Conservation (phyloP, 2,113 vertebrate species). For the Oryzias woworae region DNA sequence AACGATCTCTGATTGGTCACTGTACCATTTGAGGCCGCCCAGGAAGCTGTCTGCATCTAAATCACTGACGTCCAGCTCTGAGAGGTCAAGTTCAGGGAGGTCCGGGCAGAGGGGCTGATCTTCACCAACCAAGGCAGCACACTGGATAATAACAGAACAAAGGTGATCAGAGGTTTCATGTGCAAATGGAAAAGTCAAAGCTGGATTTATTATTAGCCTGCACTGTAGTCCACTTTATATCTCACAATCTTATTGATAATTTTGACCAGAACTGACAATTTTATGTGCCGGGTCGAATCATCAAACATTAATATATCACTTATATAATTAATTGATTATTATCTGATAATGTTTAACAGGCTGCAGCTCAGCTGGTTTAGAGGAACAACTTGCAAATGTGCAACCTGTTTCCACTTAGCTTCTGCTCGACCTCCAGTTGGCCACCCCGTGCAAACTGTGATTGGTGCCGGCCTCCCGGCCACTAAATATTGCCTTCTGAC, state of each 20-base stretch:
- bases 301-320: slow-evolving; percentile 4
- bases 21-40: slow-evolving; percentile 99
- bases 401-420: slow-evolving; percentile 33
- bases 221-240: neutral
- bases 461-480: slow-evolving; percentile 53
- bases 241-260: neutral
- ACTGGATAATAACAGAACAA: slow-evolving; percentile 73
- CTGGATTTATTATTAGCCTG: neutral
- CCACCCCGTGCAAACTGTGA: slow-evolving; percentile 24
- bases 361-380: slow-evolving; percentile 4
- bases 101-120: slow-evolving; percentile 99
- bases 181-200: slow-evolving; percentile 10
- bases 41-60: slow-evolving; percentile 96
- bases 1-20: slow-evolving; percentile 98
- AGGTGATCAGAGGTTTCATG: slow-evolving; percentile 18
- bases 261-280: neutral
- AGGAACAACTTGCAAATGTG: slow-evolving; percentile 2
- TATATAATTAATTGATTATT: neutral
- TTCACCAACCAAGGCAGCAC: slow-evolving; percentile 98
- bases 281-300: neutral
- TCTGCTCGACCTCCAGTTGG: slow-evolving; percentile 11
- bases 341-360: slow-evolving; percentile 17
- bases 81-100: slow-evolving; percentile 98
- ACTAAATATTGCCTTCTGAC: slow-evolving; percentile 80
- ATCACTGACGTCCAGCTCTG: slow-evolving; percentile 98